Evolutionary conservation across 2,888 invertebrate species (phyloP).

Genomic region (Dichetophora obliterata): DNA sequence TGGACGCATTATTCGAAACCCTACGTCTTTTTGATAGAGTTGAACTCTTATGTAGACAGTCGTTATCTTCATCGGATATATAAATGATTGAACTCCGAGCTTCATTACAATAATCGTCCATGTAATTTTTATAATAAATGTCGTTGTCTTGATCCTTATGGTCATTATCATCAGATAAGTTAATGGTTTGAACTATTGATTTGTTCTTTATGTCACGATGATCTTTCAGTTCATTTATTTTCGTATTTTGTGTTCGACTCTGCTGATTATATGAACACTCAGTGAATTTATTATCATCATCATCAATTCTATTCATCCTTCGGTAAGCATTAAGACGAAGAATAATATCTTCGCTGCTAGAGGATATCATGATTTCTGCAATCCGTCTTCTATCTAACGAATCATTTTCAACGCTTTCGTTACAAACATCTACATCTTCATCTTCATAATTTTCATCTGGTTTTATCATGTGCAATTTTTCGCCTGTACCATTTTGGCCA

Average conservation of each 20-base stretch:
- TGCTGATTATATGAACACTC: too few relatives aligned
- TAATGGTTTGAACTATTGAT: too few relatives aligned
- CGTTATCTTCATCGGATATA: neutral
- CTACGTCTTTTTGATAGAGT: neutral
- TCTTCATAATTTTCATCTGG: neutral
- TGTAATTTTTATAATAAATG: too few relatives aligned
- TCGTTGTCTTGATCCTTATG: too few relatives aligned
- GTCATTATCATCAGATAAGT: too few relatives aligned
- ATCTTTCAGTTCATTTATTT: too few relatives aligned
- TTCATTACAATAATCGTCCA: too few relatives aligned
- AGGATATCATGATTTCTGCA: too few relatives aligned
- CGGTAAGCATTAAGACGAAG: neutral
- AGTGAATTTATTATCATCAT: neutral
- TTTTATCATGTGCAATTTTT: constrained; percentile 32
- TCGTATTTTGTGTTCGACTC: too few relatives aligned
- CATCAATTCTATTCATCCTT: neutral
- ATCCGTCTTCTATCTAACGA: neutral
- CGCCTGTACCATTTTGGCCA: constrained; percentile 36
- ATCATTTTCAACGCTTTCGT: constrained; percentile 28
- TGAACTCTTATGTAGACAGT: neutral
- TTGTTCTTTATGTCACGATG: too few relatives aligned
- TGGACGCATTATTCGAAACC: neutral
- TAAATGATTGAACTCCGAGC: too few relatives aligned
- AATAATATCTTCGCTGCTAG: constrained; percentile 17
- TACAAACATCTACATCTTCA: constrained; percentile 48